Conservation (phyloP, 23 tunicate species). For the Styela clava region DNA sequence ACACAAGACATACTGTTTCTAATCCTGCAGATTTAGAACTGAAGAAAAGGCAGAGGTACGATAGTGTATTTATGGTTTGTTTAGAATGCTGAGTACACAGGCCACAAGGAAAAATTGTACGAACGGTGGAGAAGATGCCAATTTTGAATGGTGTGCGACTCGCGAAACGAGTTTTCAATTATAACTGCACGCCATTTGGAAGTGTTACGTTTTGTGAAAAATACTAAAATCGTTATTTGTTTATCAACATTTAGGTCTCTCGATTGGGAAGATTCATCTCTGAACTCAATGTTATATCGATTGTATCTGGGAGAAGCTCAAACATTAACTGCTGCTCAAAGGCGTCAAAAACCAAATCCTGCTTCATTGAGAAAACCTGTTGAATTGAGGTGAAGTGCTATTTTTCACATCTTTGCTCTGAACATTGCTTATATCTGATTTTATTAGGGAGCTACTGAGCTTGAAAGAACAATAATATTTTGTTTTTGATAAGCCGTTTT, state of each 20-base stretch:
- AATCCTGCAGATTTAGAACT: conserved; percentile 60
- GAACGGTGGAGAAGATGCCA: too few relatives aligned
- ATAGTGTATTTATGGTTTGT: conserved; percentile 3
- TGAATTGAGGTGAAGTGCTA: conserved; percentile 34
- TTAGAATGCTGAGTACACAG: not conserved
- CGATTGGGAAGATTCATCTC: conserved; percentile 45
- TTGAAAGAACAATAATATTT: too few relatives aligned
- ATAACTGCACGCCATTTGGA: too few relatives aligned
- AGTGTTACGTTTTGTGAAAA: too few relatives aligned
- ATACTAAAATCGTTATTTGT: too few relatives aligned
- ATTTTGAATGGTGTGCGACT: too few relatives aligned
- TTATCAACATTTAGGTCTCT: conserved; percentile 45
- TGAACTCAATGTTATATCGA: conserved; percentile 42
- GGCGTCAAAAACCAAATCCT: conserved; percentile 33
- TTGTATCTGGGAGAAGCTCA: conserved; percentile 65
- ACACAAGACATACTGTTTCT: conserved; percentile 66
- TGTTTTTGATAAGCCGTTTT: too few relatives aligned
- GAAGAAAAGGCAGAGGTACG: conserved; percentile 41
- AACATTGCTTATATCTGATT: not conserved
- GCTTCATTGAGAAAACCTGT: conserved; percentile 50
- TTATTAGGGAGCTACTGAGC: not conserved
- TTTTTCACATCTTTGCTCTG: not conserved
- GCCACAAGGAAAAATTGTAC: too few relatives aligned
- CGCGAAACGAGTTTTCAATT: too few relatives aligned
- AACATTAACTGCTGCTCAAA: conserved; percentile 2